These are phyloP conservation scores for Astreopora myriophthalma DNA, from an alignment of 64 coral and sea anemone genomes.

Conservation along the genomic window DNA sequence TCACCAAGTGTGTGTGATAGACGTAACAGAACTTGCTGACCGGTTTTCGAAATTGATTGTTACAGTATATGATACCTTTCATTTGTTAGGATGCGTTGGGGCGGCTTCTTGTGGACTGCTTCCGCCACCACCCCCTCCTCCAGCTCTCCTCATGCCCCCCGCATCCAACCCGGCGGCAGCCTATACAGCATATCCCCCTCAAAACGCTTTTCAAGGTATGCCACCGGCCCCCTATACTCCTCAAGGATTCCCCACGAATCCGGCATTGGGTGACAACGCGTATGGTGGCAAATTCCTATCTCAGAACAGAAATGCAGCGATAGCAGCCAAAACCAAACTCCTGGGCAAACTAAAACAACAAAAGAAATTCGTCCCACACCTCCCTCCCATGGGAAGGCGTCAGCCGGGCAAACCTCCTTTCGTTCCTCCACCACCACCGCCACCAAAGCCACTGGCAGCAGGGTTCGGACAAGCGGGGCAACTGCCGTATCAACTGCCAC, in stretches of 20 bases:
- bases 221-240: neutral
- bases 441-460: neutral
- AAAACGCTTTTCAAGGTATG: neutral
- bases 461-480: neutral
- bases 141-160: neutral
- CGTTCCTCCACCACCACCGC: neutral
- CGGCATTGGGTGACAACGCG: neutral
- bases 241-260: neutral
- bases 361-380: constrained; percentile 25
- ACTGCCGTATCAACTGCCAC: neutral
- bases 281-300: neutral
- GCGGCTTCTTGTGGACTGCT: neutral
- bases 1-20: too few relatives aligned
- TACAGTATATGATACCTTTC: neutral
- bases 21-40: too few relatives aligned
- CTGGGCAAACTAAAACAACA: neutral
- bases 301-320: neutral
- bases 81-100: constrained; percentile 6
- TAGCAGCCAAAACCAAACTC: neutral
- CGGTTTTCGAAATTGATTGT: too few relatives aligned
- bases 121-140: neutral
- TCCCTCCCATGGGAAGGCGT: constrained; percentile 8
- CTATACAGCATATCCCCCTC: constrained; percentile 9
- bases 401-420: constrained; percentile 16
- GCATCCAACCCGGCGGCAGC: neutral